A percentile compares a stretch with the other conserved stretches of the same genome.
Evolutionary conservation across 1,140 invertebrate genomes (phyloP).

Genomic region (Riptortus pedestris): DNA sequence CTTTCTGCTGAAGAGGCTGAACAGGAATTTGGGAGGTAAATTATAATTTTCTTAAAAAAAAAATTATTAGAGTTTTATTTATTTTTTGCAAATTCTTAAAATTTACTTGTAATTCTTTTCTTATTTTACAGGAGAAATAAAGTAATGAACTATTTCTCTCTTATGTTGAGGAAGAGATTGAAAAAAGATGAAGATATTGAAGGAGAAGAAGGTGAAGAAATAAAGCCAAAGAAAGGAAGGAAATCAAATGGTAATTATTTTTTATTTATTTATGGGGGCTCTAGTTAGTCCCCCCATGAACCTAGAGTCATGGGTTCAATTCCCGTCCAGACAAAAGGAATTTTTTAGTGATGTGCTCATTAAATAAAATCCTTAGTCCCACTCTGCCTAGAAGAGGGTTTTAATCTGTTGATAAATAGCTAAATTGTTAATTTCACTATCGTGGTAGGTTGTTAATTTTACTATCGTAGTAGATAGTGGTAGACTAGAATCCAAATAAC

Average conservation of each 20-base stretch:
- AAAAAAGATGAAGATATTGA: conserved; percentile 71
- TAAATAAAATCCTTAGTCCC: too few species aligned
- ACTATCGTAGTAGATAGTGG: too few species aligned
- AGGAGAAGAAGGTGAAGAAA: conserved; percentile 56
- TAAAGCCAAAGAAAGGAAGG: conserved; percentile 45
- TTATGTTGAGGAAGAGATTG: conserved; percentile 82
- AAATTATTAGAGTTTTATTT: background rate
- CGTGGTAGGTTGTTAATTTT: too few species aligned
- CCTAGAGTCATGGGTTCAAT: too few species aligned
- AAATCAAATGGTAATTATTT: conserved; percentile 40
- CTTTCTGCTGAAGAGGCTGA: conserved; percentile 93
- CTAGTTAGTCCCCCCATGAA: too few species aligned
- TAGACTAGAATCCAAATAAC: too few species aligned
- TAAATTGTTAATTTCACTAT: too few species aligned
- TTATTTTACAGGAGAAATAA: conserved; percentile 64
- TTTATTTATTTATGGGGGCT: conserved; percentile 18
- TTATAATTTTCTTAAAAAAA: background rate
- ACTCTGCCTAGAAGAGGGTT: too few species aligned
- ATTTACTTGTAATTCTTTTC: background rate
- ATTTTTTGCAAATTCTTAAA: background rate
- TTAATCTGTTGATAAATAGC: background rate
- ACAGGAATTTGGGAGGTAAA: conserved; percentile 74
- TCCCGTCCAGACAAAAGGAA: too few species aligned
- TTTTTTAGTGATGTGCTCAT: too few species aligned
- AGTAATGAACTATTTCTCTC: conserved; percentile 85